A percentile compares a stretch with the other conserved stretches of the same genome.
Conservation (phyloP, 2,797 vertebrate genomes). For the Diplodus puntazzo region DNA sequence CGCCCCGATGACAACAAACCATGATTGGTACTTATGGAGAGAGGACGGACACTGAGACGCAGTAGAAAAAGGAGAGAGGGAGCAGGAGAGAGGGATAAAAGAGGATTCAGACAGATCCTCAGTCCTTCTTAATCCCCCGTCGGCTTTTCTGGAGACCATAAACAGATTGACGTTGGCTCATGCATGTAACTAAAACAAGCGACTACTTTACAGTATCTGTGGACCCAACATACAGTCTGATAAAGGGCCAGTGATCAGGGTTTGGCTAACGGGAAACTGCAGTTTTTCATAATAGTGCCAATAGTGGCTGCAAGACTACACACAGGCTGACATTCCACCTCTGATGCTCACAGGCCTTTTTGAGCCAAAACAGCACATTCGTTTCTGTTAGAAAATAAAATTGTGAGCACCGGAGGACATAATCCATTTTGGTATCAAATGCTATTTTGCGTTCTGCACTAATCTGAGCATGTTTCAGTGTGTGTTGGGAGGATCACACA, state of each 20-base stretch:
- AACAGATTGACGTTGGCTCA: conserved; percentile 60
- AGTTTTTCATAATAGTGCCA: background rate
- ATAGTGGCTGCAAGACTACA: background rate
- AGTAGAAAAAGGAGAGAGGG: conserved; percentile 32
- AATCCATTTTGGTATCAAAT: conserved; percentile 72
- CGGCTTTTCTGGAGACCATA: conserved; percentile 61
- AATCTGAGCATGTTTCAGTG: conserved; percentile 57
- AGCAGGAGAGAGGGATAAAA: conserved; percentile 49
- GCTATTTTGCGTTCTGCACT: conserved; percentile 46
- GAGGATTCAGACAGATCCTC: conserved; percentile 70
- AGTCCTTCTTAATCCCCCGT: conserved; percentile 63
- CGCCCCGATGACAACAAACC: conserved; percentile 33
- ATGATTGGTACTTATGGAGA: conserved; percentile 43
- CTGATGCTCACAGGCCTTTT: background rate
- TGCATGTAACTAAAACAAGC: conserved; percentile 32
- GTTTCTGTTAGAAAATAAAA: conserved; percentile 46
- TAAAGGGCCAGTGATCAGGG: background rate
- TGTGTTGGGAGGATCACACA: conserved; percentile 24
- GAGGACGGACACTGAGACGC: conserved; percentile 25
- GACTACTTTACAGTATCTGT: conserved; percentile 2
- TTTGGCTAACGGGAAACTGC: background rate
- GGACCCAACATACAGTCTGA: background rate
- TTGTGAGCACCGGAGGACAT: conserved; percentile 48
- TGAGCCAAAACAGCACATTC: conserved; percentile 31
- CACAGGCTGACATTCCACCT: background rate